phyloP scores from a whole-genome alignment of 2,113 vertebrate species.

The Alces alces region DNA sequence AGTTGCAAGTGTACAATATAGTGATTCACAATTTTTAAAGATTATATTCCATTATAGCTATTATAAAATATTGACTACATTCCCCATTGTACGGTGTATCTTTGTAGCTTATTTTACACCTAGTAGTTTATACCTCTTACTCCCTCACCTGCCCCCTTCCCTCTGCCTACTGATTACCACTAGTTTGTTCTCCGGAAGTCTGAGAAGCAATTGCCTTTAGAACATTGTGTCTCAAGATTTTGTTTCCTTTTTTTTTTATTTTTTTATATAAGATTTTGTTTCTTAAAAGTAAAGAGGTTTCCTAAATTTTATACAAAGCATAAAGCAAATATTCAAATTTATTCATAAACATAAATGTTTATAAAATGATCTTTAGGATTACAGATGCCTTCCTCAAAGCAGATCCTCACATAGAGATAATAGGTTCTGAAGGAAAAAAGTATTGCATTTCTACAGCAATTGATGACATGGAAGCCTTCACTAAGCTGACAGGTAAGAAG shows the following conservation, averaged over 20 bases:
- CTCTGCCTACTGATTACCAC: neutral
- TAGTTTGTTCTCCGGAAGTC: neutral
- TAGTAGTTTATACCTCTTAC: neutral
- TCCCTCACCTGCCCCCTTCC: neutral
- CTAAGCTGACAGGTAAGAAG: slow-evolving; percentile 90
- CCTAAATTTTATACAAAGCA: neutral
- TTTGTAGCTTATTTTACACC: neutral
- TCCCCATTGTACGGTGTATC: neutral
- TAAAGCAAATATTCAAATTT: slow-evolving; percentile 10
- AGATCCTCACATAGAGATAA: slow-evolving; percentile 83
- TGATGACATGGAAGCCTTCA: slow-evolving; percentile 95
- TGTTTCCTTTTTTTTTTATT: neutral
- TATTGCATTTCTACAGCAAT: slow-evolving; percentile 90
- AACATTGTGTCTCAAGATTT: neutral
- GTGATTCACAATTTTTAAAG: neutral
- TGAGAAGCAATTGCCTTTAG: neutral
- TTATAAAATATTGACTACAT: neutral
- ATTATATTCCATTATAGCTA: neutral
- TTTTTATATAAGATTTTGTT: neutral
- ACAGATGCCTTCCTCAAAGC: slow-evolving; percentile 93
- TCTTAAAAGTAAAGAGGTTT: slow-evolving; percentile 7
- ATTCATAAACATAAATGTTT: slow-evolving; percentile 27
- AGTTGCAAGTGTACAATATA: neutral
- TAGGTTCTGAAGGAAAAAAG: slow-evolving; percentile 78
- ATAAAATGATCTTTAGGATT: slow-evolving; percentile 83